Conservation (phyloP, 2,888 invertebrate genomes). For the Merodon equestris region DNA sequence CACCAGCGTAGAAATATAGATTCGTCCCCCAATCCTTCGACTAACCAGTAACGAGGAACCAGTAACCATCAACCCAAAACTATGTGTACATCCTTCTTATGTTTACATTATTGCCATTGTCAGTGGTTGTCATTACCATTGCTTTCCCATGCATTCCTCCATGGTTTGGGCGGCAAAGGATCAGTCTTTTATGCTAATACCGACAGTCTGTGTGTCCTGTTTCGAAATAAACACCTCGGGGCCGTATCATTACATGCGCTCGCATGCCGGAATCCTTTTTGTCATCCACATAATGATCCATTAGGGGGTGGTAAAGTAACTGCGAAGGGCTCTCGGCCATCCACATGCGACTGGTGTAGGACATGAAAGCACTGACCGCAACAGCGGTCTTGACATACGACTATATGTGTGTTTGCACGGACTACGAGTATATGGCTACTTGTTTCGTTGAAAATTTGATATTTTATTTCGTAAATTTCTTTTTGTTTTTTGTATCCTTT, state of each 20-base stretch:
- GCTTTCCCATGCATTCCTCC: slow-evolving; percentile 7
- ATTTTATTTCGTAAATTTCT: slow-evolving; percentile 55
- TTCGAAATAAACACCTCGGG: slow-evolving; percentile 59
- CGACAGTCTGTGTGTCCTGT: slow-evolving; percentile 21
- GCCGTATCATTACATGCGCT: slow-evolving; percentile 52
- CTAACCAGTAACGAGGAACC: neutral
- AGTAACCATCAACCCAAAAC: slow-evolving; percentile 16
- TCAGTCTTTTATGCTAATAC: slow-evolving; percentile 52
- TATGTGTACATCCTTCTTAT: slow-evolving; percentile 38
- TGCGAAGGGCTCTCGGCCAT: slow-evolving; percentile 54
- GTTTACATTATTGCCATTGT: slow-evolving; percentile 30
- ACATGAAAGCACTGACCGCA: slow-evolving; percentile 62
- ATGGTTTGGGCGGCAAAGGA: slow-evolving; percentile 18
- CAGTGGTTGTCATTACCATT: slow-evolving; percentile 43
- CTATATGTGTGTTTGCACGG: too few relatives aligned
- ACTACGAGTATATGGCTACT: slow-evolving; percentile 53
- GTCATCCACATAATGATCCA: slow-evolving; percentile 57
- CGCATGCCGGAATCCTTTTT: slow-evolving; percentile 45
- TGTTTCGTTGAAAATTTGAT: slow-evolving; percentile 62
- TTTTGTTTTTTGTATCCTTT: too few relatives aligned
- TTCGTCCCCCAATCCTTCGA: slow-evolving; percentile 15
- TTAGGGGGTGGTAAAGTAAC: slow-evolving; percentile 66
- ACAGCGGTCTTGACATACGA: slow-evolving; percentile 38
- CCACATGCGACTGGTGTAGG: slow-evolving; percentile 13
- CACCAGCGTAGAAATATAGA: slow-evolving; percentile 8